Conservation (phyloP, 1,140 invertebrate genomes). For the Pogonomyrmex californicus region DNA sequence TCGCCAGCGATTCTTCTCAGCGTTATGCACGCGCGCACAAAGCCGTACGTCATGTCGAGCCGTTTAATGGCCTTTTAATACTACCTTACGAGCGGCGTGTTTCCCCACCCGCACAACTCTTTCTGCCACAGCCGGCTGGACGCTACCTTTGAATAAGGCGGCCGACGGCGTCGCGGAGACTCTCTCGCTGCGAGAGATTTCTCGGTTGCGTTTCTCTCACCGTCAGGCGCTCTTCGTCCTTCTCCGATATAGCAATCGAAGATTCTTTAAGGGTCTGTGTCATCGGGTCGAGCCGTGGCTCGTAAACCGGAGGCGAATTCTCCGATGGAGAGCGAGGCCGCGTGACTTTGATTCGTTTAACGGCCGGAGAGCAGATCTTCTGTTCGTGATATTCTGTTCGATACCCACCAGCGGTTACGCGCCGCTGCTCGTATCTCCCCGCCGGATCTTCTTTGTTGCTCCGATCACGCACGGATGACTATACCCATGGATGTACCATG, state of each 20-base stretch:
- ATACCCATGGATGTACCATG: slow-evolving; percentile 24
- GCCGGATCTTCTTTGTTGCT: slow-evolving; percentile 55
- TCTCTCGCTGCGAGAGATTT: slow-evolving; percentile 36
- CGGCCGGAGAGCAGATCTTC: slow-evolving; percentile 37
- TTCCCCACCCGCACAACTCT: slow-evolving; percentile 66
- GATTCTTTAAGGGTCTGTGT: slow-evolving; percentile 72
- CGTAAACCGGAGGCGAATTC: slow-evolving; percentile 63
- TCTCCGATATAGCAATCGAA: slow-evolving; percentile 31
- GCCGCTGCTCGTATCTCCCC: slow-evolving; percentile 39
- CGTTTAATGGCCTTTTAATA: slow-evolving; percentile 83
- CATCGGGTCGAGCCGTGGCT: slow-evolving; percentile 60
- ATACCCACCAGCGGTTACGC: slow-evolving; percentile 35
- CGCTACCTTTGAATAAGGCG: slow-evolving; percentile 71
- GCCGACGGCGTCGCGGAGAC: slow-evolving; percentile 47
- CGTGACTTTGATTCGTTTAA: slow-evolving; percentile 60
- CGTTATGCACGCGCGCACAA: slow-evolving; percentile 70
- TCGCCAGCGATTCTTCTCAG: slow-evolving; percentile 60
- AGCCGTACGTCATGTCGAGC: slow-evolving; percentile 79
- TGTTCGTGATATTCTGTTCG: background rate
- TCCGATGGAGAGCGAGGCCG: slow-evolving; percentile 8
- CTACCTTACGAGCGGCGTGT: slow-evolving; percentile 74
- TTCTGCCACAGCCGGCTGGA: slow-evolving; percentile 34
- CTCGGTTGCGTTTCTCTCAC: slow-evolving; percentile 13
- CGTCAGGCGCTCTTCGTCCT: slow-evolving; percentile 11
- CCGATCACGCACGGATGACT: slow-evolving; percentile 57